Conservation (phyloP, 2,113 vertebrate genomes). For the Zosterops japonicus region DNA sequence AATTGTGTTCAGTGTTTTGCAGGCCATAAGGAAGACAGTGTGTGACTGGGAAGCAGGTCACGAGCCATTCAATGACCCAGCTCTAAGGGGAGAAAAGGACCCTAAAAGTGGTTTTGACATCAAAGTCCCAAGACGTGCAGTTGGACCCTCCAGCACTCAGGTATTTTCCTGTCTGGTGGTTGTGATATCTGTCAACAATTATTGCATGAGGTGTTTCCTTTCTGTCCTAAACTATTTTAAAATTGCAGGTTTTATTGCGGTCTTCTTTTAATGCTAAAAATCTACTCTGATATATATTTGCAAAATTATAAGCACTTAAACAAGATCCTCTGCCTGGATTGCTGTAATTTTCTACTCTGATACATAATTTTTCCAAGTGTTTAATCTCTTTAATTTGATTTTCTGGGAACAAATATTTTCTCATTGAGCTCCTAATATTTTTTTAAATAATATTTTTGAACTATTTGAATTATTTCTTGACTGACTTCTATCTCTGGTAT, state of each 20-base stretch:
- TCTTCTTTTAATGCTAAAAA: not conserved
- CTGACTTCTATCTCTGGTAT: not conserved
- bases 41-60: slow-evolving; percentile 88
- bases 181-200: not conserved
- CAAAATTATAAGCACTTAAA: not conserved
- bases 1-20: slow-evolving; percentile 78
- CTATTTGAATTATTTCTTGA: not conserved
- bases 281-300: not conserved
- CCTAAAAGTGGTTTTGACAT: slow-evolving; percentile 91
- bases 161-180: slow-evolving; percentile 61
- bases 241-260: not conserved
- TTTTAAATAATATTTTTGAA: not conserved
- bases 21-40: slow-evolving; percentile 89
- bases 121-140: slow-evolving; percentile 86
- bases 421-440: not conserved
- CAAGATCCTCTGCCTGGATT: slow-evolving; percentile 1
- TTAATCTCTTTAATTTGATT: not conserved
- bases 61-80: slow-evolving; percentile 86
- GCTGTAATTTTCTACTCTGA: not conserved
- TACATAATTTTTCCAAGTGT: not conserved
- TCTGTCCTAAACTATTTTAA: not conserved
- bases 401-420: not conserved
- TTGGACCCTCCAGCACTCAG: slow-evolving; percentile 90
- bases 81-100: slow-evolving; percentile 86
- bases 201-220: not conserved